These are phyloP conservation scores for Petrocephalus sullivani DNA, from an alignment of 2,797 vertebrate species.

Conservation along the genomic window DNA sequence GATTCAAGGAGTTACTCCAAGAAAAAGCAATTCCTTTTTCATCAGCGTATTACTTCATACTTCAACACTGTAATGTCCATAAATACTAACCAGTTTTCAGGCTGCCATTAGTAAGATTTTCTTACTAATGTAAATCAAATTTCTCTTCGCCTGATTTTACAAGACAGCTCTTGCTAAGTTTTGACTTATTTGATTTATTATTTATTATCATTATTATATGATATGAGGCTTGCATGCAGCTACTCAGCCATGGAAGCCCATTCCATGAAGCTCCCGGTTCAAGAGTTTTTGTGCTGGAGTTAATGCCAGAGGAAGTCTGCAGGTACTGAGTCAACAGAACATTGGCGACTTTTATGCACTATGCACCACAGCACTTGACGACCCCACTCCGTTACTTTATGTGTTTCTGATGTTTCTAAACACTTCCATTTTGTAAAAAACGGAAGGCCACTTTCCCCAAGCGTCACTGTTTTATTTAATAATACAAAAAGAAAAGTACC, in stretches of 20 bases:
- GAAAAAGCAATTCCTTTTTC: not conserved
- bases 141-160: not conserved
- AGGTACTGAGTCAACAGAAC: not conserved
- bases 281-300: not conserved
- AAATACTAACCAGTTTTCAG: not conserved
- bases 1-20: not conserved
- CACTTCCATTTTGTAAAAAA: too few relatives aligned
- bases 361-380: too few relatives aligned
- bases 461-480: too few relatives aligned
- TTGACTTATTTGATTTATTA: not conserved
- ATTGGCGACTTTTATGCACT: not conserved
- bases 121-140: not conserved
- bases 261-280: not conserved
- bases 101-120: not conserved
- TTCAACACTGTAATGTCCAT: not conserved
- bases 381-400: too few relatives aligned
- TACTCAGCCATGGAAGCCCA: not conserved
- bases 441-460: too few relatives aligned
- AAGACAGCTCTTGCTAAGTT: not conserved
- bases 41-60: not conserved
- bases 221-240: not conserved
- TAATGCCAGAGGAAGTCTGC: not conserved
- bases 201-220: not conserved
- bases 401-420: too few relatives aligned
- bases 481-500: too few relatives aligned